These are phyloP conservation scores for Nibea coibor DNA, from an alignment of 2,113 vertebrate genomes.

Conservation along the genomic window DNA sequence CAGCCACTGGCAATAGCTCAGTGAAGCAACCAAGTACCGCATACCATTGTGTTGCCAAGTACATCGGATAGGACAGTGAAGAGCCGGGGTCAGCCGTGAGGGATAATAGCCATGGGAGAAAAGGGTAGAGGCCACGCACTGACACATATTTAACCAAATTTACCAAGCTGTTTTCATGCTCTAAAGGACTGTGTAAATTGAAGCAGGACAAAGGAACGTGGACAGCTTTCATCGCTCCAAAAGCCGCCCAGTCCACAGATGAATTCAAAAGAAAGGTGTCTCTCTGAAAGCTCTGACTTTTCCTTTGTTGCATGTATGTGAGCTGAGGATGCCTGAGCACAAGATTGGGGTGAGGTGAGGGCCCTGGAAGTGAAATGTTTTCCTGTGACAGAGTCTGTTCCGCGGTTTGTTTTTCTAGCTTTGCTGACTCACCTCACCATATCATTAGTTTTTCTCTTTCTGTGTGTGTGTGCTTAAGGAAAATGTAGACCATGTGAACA, in stretches of 20 bases:
- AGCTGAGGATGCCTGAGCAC: slow-evolving; percentile 33
- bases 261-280: background rate
- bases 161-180: slow-evolving; percentile 12
- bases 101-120: background rate
- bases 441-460: slow-evolving; percentile 45
- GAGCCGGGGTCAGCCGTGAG: background rate
- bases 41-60: slow-evolving; percentile 48
- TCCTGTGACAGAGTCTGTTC: slow-evolving; percentile 64
- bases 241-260: background rate
- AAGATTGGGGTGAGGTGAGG: slow-evolving; percentile 42
- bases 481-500: slow-evolving; percentile 27
- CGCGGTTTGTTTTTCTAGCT: slow-evolving; percentile 51
- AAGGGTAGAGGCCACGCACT: slow-evolving; percentile 16
- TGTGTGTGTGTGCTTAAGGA: slow-evolving; percentile 34
- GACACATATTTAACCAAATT: slow-evolving; percentile 32
- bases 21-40: slow-evolving; percentile 54
- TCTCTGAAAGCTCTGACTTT: background rate
- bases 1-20: slow-evolving; percentile 65
- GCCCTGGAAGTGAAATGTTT: slow-evolving; percentile 52
- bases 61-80: slow-evolving; percentile 44
- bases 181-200: background rate
- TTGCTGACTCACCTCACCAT: slow-evolving; percentile 78
- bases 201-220: background rate
- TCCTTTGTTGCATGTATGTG: background rate
- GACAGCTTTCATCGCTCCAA: background rate